Base-by-base conservation (phyloP, 2,113 vertebrate species). In the Toxotes jaculatrix region DNA sequence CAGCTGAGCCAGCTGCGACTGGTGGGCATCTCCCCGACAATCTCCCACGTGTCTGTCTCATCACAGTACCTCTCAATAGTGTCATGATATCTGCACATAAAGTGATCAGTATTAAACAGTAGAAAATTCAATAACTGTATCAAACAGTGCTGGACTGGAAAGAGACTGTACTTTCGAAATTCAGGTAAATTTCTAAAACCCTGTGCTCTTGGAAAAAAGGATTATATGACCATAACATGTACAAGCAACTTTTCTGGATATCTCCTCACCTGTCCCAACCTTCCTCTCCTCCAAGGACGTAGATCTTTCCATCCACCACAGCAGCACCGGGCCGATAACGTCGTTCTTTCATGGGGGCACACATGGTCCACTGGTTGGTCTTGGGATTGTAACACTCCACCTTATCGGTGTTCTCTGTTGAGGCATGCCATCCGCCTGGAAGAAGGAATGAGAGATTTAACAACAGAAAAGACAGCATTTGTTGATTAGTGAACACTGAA, bases 1-100 rank as follows among this genome's bases (percentile, higher is more conserved):
- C 95, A 96, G 91, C 95, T 96, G 68, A 96, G 91, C 95, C 95
- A 96, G 90, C 95, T 96, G 43, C 95, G 95, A 73, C 95, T 96
- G 65, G 95, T 95, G 34, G 93, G 94, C 95, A 96, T 95, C 90
- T 96, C 95, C 3, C 95, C 94, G 0, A 96, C 90, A 4, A 96
- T 94, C 86, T 96, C 95, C 95, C 95, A 96, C 10, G 64, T 85
- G 91, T 95, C 94, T 0, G 93, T 94, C 62, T 95, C 93, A 0
- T 96, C 94, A 72, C 94, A 94, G 80, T 94, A 96, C 80, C 94
- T 88, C 86, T 96, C 95, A 1, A 96, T 96, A 23, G 95, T 96
- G 88, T 96, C 95, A 2, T 96, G 95, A 87, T 96, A 96, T 87
- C 95, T 96, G 92, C 21, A 59, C 1, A 13, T 0, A 70, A 79